Evolutionary conservation across 2,888 invertebrate species (phyloP).

Genomic region (Automeris io): DNA sequence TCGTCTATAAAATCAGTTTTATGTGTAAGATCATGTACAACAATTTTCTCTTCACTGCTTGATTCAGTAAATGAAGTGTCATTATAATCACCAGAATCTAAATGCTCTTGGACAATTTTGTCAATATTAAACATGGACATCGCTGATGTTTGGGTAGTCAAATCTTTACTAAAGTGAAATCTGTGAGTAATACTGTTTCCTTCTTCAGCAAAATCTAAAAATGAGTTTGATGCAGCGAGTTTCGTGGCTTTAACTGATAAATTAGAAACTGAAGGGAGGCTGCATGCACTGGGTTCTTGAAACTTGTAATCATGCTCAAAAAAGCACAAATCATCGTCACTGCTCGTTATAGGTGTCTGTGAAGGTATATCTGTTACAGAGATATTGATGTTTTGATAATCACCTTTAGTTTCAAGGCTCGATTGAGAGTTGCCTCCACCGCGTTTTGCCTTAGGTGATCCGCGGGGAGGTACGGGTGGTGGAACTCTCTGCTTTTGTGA

Average conservation of each 20-base stretch:
- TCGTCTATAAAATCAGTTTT: slow-evolving; percentile 22
- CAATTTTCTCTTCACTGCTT: slow-evolving; percentile 58
- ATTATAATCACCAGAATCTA: slow-evolving; percentile 61
- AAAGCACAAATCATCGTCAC: slow-evolving; percentile 63
- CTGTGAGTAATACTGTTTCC: slow-evolving; percentile 55
- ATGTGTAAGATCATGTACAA: slow-evolving; percentile 36
- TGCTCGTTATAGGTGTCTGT: slow-evolving; percentile 59
- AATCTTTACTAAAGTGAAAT: slow-evolving; percentile 46
- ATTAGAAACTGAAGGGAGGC: slow-evolving; percentile 55
- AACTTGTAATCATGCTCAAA: slow-evolving; percentile 68
- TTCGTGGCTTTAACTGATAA: slow-evolving; percentile 53
- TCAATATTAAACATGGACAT: slow-evolving; percentile 68
- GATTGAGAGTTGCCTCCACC: slow-evolving; percentile 62
- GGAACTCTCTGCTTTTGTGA: slow-evolving; percentile 86
- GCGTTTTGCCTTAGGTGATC: slow-evolving; percentile 82
- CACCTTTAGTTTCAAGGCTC: slow-evolving; percentile 67
- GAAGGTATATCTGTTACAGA: slow-evolving; percentile 57
- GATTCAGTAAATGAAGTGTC: slow-evolving; percentile 61
- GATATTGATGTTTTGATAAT: slow-evolving; percentile 56
- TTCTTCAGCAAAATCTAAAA: slow-evolving; percentile 56
- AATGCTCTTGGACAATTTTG: slow-evolving; percentile 53
- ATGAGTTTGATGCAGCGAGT: slow-evolving; percentile 55
- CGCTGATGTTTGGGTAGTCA: slow-evolving; percentile 61
- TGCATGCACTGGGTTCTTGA: slow-evolving; percentile 58
- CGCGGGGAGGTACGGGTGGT: slow-evolving; percentile 92